phyloP scores from a whole-genome alignment of 2,888 invertebrate species.

The Acronicta aceris region DNA sequence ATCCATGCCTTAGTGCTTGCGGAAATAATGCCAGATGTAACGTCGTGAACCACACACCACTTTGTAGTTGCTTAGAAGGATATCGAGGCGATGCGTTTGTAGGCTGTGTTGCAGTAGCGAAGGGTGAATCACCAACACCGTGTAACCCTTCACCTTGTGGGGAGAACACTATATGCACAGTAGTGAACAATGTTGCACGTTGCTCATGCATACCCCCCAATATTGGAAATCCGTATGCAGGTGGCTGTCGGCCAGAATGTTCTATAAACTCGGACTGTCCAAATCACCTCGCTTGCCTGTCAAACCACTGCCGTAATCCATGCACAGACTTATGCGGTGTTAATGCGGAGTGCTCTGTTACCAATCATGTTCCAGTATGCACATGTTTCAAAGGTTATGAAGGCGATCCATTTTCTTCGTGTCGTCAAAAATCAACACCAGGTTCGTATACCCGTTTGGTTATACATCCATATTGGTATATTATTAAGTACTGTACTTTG shows the following conservation, averaged over 20 bases:
- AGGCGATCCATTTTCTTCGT: conserved; percentile 95
- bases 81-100: conserved; percentile 96
- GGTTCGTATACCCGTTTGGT: conserved; percentile 82
- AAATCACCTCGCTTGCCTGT: conserved; percentile 93
- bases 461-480: neutral
- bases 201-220: conserved; percentile 97
- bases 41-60: conserved; percentile 94
- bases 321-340: conserved; percentile 95
- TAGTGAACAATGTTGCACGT: conserved; percentile 91
- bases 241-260: conserved; percentile 96
- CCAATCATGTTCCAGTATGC: conserved; percentile 95
- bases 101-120: conserved; percentile 91
- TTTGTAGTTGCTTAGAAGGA: conserved; percentile 93
- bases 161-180: conserved; percentile 94
- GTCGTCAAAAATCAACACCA: conserved; percentile 88
- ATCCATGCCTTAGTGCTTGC: conserved; percentile 94
- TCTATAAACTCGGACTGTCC: conserved; percentile 94
- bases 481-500: no score
- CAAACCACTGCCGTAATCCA: conserved; percentile 95
- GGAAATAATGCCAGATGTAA: conserved; percentile 94
- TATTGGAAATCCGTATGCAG: conserved; percentile 95
- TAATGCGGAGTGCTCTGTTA: conserved; percentile 94
- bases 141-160: conserved; percentile 95
- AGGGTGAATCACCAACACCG: conserved; percentile 86
- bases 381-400: conserved; percentile 93